Conservation (phyloP, 2,797 vertebrate species). For the Sebastes iracundus region DNA sequence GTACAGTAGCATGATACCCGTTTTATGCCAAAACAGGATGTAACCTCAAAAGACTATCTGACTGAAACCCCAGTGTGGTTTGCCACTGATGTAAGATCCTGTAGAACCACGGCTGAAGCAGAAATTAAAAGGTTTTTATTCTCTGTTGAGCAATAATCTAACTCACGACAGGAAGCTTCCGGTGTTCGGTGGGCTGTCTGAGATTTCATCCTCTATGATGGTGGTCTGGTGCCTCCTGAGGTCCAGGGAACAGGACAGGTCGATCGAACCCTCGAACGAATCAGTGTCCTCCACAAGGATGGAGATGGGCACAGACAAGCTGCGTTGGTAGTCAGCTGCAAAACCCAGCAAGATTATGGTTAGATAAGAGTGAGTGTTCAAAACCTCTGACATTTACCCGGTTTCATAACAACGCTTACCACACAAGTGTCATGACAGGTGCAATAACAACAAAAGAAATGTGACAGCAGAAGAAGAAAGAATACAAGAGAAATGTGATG, state of each 20-base stretch:
- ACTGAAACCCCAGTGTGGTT: constrained; percentile 36
- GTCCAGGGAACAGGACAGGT: constrained; percentile 81
- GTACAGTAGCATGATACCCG: neutral
- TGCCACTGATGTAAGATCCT: constrained; percentile 26
- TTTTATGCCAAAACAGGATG: constrained; percentile 19
- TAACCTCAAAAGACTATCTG: neutral
- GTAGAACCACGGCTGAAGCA: neutral
- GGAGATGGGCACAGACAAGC: constrained; percentile 82
- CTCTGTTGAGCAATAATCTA: neutral
- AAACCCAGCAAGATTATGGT: neutral
- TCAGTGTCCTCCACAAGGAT: constrained; percentile 78
- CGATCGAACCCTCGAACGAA: constrained; percentile 47
- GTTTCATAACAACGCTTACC: neutral
- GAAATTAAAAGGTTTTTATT: neutral
- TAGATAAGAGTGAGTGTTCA: neutral
- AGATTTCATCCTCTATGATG: constrained; percentile 34
- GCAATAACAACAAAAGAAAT: neutral
- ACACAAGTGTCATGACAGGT: neutral
- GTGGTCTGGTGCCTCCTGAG: constrained; percentile 43
- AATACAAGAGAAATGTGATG: neutral
- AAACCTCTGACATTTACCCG: neutral
- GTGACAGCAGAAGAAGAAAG: too few species aligned
- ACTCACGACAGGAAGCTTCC: constrained; percentile 79
- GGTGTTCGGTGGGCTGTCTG: constrained; percentile 65
- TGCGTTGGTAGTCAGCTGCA: constrained; percentile 82